These are phyloP conservation scores for Chloroceryle aenea DNA, from an alignment of 2,113 vertebrate species.

Conservation along the genomic window DNA sequence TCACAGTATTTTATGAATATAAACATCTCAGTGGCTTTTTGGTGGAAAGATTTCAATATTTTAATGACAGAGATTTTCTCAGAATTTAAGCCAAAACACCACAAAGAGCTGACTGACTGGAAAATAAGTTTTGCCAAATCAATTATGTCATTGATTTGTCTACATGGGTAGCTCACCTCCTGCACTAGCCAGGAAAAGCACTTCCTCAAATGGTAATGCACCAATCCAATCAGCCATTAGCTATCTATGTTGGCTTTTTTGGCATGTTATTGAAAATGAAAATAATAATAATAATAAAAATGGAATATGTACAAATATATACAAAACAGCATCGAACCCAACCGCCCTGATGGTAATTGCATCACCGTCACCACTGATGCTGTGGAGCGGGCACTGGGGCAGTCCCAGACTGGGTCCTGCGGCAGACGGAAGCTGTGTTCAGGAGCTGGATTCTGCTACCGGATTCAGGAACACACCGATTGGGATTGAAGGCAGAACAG, in stretches of 20 bases:
- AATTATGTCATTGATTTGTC: slow-evolving; percentile 14
- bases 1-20: background rate
- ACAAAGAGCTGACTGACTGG: background rate
- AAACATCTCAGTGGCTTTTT: background rate
- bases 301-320: too few species aligned
- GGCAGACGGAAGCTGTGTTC: too few species aligned
- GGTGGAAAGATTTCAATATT: background rate
- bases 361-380: too few species aligned
- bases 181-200: background rate
- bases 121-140: slow-evolving; percentile 41
- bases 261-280: background rate
- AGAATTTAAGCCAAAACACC: background rate
- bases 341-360: too few species aligned
- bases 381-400: too few species aligned
- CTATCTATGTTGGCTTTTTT: background rate
- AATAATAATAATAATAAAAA: too few species aligned
- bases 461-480: too few species aligned
- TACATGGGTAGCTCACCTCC: background rate
- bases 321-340: too few species aligned
- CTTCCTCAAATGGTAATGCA: background rate
- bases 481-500: too few species aligned
- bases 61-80: background rate
- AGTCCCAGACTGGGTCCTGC: too few species aligned
- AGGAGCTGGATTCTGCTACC: too few species aligned
- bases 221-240: background rate